Evolutionary conservation across 2,113 vertebrate genomes (phyloP).

Genomic region (Machaerirhynchus nigripectus): DNA sequence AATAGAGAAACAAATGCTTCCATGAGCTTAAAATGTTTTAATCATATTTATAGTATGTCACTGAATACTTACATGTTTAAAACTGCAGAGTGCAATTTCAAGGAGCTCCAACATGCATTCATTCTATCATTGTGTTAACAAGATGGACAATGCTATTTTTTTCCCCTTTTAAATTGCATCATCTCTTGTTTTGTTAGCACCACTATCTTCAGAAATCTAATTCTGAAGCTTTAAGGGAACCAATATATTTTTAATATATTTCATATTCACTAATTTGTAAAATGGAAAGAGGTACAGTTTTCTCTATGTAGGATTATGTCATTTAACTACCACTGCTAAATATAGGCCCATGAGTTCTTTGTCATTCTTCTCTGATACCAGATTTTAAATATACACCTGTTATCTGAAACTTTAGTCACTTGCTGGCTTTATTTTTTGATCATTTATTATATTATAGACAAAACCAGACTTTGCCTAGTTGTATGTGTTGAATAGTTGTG

Average conservation of each 20-base stretch:
- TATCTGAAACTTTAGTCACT: neutral
- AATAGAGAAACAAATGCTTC: neutral
- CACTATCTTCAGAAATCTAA: neutral
- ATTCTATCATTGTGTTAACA: neutral
- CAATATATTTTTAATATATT: neutral
- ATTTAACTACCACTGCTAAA: neutral
- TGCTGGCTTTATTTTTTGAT: neutral
- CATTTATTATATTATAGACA: neutral
- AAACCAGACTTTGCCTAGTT: neutral
- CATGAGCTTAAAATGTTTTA: neutral
- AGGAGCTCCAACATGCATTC: neutral
- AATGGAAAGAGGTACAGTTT: neutral
- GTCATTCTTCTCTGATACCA: neutral
- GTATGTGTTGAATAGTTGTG: neutral
- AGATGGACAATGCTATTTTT: neutral
- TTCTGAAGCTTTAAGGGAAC: neutral
- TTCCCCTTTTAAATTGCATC: neutral
- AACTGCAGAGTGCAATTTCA: neutral
- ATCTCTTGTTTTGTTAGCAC: neutral
- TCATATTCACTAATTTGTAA: conserved; percentile 4
- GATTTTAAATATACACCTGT: neutral
- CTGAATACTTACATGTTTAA: neutral
- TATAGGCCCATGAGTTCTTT: neutral
- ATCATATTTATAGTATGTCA: neutral
- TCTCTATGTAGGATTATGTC: neutral